Evolutionary conservation across 1,140 invertebrate genomes (phyloP).

Genomic region (Sminthurides bifidus): DNA sequence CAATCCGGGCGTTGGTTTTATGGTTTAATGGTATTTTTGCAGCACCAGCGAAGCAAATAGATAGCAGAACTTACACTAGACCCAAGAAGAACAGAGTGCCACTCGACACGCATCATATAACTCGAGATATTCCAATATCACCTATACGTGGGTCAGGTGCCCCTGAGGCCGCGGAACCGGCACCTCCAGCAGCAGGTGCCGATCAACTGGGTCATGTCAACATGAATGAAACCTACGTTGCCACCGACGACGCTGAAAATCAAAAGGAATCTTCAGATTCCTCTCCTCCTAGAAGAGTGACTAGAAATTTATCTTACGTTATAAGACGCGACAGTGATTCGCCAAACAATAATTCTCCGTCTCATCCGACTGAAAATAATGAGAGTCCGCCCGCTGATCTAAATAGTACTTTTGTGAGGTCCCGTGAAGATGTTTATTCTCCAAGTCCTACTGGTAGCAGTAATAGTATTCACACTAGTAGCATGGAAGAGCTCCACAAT

Average conservation of each 20-base stretch:
- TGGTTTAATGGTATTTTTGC: not conserved
- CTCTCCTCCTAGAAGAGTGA: conserved; percentile 5
- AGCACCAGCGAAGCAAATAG: conserved; percentile 10
- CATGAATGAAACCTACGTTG: conserved; percentile 4
- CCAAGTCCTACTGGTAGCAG: conserved; percentile 12
- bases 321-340: conserved; percentile 18
- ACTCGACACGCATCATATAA: not conserved
- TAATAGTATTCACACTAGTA: conserved; percentile 19
- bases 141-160: no score
- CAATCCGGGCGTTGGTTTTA: not conserved
- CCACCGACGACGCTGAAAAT: not conserved
- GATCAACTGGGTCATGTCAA: not conserved
- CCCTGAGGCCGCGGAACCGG: not conserved
- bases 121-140: not conserved
- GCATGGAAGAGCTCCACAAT: conserved; percentile 23
- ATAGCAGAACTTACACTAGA: conserved; percentile 12
- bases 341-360: conserved; percentile 11
- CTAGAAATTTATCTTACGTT: conserved; percentile 19
- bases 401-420: conserved; percentile 11
- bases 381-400: conserved; percentile 2
- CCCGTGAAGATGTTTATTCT: not conserved
- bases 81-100: conserved; percentile 12
- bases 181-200: not conserved
- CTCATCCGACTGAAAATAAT: not conserved
- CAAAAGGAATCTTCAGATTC: not conserved